A percentile compares a stretch with the other conserved stretches of the same genome.
Evolutionary conservation across 2,113 vertebrate genomes (phyloP).

Genomic region (Megalops atlanticus): DNA sequence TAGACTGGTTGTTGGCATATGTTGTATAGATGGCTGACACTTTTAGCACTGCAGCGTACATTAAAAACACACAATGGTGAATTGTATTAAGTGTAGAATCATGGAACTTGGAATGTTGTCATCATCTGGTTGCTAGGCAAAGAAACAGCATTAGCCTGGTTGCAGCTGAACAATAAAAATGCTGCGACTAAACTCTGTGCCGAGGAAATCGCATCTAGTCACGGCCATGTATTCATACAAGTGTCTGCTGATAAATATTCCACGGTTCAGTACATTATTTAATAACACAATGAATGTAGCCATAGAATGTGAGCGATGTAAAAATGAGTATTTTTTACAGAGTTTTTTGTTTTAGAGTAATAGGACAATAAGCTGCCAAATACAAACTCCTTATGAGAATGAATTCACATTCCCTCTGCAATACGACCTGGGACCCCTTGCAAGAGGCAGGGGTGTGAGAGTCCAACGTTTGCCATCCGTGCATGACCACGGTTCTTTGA

Average conservation of each 20-base stretch:
- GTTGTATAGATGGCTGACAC: neutral
- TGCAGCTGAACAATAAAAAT: neutral
- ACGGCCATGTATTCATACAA: no score
- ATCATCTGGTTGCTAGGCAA: neutral
- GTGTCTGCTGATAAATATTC: no score
- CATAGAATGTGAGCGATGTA: neutral
- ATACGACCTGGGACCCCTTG: neutral
- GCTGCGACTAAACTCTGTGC: no score
- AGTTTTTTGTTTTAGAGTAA: neutral
- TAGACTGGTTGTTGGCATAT: neutral
- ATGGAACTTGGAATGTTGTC: neutral
- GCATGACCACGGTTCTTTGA: neutral
- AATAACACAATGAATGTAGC: no score
- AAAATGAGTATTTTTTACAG: neutral
- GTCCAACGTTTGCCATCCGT: neutral
- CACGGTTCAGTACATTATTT: no score
- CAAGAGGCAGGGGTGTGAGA: constrained; percentile 11
- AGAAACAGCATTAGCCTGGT: neutral
- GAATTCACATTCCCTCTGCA: neutral
- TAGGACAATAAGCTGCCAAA: neutral
- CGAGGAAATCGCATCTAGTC: no score
- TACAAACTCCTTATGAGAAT: neutral
- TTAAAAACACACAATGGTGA: neutral
- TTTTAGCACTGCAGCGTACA: neutral
- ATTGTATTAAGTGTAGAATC: neutral